These are phyloP conservation scores for Parotocinclus haroldoi DNA, from an alignment of 2,797 vertebrate species.

Conservation along the genomic window DNA sequence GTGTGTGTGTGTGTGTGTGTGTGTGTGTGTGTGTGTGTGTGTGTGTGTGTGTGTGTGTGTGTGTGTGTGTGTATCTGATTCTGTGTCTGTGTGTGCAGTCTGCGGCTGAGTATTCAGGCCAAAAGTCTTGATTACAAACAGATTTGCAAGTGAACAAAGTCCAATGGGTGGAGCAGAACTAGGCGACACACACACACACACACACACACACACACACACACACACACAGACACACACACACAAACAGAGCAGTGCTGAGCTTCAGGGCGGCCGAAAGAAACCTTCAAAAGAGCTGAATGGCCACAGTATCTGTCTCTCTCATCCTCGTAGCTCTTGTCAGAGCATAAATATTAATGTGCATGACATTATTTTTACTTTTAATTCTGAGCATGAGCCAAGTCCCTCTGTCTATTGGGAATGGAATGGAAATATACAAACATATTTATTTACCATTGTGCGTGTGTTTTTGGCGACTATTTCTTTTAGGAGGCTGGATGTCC, in stretches of 20 bases:
- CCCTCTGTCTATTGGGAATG: not conserved
- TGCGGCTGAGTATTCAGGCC: constrained; percentile 17
- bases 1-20: constrained; percentile 8
- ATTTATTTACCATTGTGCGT: constrained; percentile 17
- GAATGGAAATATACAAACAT: not conserved
- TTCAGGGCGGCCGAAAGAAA: constrained; percentile 17
- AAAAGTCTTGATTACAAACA: constrained; percentile 47
- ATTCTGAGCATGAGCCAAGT: not conserved
- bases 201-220: constrained; percentile 21
- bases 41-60: constrained; percentile 6
- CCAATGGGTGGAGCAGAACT: constrained; percentile 35
- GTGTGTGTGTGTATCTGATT: constrained; percentile 5
- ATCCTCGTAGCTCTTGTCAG: not conserved
- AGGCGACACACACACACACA: constrained; percentile 13
- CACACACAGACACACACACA: constrained; percentile 6
- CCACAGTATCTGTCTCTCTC: constrained; percentile 10
- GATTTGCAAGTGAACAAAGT: constrained; percentile 33
- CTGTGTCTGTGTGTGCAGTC: constrained; percentile 20
- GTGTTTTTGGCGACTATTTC: constrained; percentile 14
- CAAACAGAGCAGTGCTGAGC: not conserved
- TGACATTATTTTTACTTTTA: not conserved
- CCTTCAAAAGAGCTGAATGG: not conserved
- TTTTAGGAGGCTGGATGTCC: too few species aligned
- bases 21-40: not conserved
- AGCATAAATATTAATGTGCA: constrained; percentile 6